These are phyloP conservation scores for Nomada hirtipes DNA, from an alignment of 2,888 invertebrate genomes.

Conservation along the genomic window DNA sequence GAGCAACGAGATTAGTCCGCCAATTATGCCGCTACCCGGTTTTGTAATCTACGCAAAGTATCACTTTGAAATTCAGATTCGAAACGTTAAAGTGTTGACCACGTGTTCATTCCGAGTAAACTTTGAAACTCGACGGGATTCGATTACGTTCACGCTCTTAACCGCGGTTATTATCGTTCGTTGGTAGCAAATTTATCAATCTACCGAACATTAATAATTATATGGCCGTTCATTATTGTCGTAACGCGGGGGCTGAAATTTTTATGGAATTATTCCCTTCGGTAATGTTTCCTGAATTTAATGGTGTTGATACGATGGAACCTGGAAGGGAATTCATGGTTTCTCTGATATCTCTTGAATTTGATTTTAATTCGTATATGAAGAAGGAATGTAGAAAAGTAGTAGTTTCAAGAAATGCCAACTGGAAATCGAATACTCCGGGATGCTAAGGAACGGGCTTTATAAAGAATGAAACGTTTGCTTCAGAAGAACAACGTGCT, in stretches of 20 bases:
- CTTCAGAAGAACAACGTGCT: neutral
- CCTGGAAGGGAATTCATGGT: too few species aligned
- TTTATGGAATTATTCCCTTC: too few species aligned
- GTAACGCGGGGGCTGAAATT: too few species aligned
- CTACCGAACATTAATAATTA: too few species aligned
- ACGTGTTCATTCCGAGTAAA: conserved; percentile 20
- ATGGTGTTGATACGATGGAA: too few species aligned
- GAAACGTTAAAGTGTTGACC: conserved; percentile 42
- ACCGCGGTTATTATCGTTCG: conserved; percentile 6
- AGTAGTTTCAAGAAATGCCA: neutral
- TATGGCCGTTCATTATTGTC: neutral
- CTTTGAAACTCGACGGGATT: conserved; percentile 7
- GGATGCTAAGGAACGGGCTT: neutral
- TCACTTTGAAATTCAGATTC: conserved; percentile 60
- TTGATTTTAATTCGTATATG: neutral
- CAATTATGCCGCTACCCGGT: conserved; percentile 50
- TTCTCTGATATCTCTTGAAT: too few species aligned
- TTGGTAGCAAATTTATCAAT: neutral
- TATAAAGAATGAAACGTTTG: conserved; percentile 21
- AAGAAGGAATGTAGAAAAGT: neutral
- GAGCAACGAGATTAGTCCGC: conserved; percentile 56
- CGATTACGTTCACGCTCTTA: conserved; percentile 22
- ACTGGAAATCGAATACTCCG: neutral
- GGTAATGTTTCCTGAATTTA: too few species aligned
- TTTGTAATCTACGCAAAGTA: conserved; percentile 59